Evolutionary conservation across 23 tunicate genomes (phyloP).

Genomic region (Styela clava): DNA sequence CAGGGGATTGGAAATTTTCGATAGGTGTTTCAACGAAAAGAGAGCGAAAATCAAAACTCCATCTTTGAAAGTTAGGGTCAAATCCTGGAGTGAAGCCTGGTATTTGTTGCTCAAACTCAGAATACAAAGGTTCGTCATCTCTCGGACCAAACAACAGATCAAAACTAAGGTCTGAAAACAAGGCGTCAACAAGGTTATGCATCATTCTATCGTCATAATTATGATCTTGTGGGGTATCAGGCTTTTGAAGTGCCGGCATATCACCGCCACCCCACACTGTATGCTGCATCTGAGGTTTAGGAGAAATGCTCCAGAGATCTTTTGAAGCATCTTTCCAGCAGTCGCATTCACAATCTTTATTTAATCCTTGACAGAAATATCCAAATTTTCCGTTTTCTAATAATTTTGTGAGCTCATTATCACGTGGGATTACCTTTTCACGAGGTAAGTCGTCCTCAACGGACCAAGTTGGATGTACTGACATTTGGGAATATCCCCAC

Average conservation of each 20-base stretch:
- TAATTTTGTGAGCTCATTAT: neutral
- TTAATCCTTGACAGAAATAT: neutral
- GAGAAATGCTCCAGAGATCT: neutral
- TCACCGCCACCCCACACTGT: conserved; percentile 1
- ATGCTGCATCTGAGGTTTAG: neutral
- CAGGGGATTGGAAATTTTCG: neutral
- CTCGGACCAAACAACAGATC: neutral
- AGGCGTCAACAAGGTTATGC: conserved; percentile 23
- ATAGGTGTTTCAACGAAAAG: neutral
- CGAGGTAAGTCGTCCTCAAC: neutral
- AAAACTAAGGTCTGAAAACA: conserved; percentile 23
- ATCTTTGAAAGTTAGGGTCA: neutral
- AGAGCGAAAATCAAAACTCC: neutral
- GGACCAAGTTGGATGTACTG: neutral
- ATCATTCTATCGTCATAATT: conserved; percentile 22
- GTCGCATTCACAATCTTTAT: neutral
- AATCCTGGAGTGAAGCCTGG: neutral
- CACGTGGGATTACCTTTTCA: neutral
- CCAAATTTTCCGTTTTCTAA: conserved; percentile 18
- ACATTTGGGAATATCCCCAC: neutral
- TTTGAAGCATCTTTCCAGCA: neutral
- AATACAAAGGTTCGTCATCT: neutral
- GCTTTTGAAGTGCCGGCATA: neutral
- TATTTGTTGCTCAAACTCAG: neutral
- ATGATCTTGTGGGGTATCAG: neutral